phyloP scores from a whole-genome alignment of 53 echinoderm and acorn worm species.

The Echinometra lucunter region DNA sequence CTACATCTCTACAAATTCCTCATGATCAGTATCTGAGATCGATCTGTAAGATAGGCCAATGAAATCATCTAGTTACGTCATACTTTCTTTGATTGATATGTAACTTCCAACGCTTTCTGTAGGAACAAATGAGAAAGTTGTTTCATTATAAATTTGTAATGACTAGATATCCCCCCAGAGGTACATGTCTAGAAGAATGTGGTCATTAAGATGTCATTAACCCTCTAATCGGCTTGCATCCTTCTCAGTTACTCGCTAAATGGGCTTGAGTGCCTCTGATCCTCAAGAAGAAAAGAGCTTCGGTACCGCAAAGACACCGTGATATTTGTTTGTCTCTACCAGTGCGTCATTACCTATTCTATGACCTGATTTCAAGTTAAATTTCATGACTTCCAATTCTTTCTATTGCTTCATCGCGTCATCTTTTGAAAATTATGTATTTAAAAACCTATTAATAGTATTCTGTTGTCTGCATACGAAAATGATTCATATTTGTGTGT shows the following conservation, averaged over 20 bases:
- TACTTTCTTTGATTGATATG: neutral
- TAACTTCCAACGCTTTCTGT: neutral
- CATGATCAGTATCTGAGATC: too few species aligned
- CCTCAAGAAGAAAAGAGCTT: neutral
- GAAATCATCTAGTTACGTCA: too few species aligned
- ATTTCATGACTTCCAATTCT: too few species aligned
- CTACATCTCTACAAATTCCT: too few species aligned
- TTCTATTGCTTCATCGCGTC: too few species aligned
- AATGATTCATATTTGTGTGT: too few species aligned
- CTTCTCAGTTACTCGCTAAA: slow-evolving; percentile 32
- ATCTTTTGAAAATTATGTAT: too few species aligned
- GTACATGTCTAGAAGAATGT: neutral
- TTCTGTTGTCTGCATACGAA: too few species aligned
- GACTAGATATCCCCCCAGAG: neutral
- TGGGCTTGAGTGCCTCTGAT: slow-evolving; percentile 34
- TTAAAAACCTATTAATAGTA: too few species aligned
- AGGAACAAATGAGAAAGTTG: neutral
- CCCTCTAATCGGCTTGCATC: slow-evolving; percentile 13
- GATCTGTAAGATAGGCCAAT: too few species aligned
- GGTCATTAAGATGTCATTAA: slow-evolving; percentile 58
- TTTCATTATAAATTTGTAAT: slow-evolving; percentile 7
- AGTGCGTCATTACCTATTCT: neutral
- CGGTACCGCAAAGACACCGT: slow-evolving; percentile 25
- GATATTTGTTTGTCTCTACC: neutral
- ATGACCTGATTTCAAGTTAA: neutral